phyloP scores from a whole-genome alignment of 2,888 invertebrate species.

The Epirrita christyi region DNA sequence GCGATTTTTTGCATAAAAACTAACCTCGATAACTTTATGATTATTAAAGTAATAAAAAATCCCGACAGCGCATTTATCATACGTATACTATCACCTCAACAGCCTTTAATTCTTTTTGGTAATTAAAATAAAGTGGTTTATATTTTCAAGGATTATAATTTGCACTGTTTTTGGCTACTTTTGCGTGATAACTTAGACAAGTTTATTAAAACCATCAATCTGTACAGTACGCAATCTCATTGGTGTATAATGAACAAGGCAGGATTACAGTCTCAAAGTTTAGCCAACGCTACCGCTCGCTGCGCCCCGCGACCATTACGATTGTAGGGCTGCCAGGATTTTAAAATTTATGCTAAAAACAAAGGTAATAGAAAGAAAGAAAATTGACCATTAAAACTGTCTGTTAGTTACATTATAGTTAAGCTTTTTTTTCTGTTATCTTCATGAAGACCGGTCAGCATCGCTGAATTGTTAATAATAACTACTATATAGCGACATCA shows the following conservation, averaged over 20 bases:
- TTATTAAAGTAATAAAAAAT: no score
- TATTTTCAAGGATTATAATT: not conserved
- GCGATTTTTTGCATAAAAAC: no score
- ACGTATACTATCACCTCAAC: no score
- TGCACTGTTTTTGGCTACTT: not conserved
- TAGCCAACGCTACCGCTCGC: slow-evolving; percentile 52
- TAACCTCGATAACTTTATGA: no score
- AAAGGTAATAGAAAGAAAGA: not conserved
- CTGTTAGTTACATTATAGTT: no score
- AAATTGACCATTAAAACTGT: not conserved
- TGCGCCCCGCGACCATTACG: slow-evolving; percentile 45
- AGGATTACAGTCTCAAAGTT: slow-evolving; percentile 66
- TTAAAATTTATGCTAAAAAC: not conserved
- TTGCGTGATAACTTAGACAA: slow-evolving; percentile 22
- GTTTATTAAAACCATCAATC: slow-evolving; percentile 68
- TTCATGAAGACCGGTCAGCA: no score
- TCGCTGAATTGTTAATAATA: no score
- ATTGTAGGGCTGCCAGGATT: slow-evolving; percentile 45
- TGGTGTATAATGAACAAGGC: slow-evolving; percentile 74
- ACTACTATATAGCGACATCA: no score
- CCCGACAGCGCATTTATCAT: no score
- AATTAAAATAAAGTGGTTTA: no score
- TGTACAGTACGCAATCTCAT: slow-evolving; percentile 59
- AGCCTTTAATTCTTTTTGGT: no score
- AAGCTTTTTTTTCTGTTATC: no score